phyloP scores from a whole-genome alignment of 2,797 vertebrate species.

The Phoxinus dragarum region DNA sequence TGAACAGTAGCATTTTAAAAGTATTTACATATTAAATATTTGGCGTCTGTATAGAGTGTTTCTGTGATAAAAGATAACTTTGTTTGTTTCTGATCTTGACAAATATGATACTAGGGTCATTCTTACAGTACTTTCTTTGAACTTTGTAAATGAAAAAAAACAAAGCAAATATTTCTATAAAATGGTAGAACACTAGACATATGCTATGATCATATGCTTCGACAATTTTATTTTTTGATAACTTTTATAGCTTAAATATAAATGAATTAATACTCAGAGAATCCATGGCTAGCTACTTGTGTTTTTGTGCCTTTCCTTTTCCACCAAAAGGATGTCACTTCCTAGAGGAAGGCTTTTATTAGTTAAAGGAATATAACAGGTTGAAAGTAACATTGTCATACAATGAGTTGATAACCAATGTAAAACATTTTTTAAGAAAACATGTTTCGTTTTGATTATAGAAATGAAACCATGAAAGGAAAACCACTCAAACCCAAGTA shows the following conservation, averaged over 20 bases:
- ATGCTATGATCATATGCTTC: not conserved
- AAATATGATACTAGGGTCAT: not conserved
- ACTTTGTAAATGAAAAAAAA: not conserved
- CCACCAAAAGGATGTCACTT: not conserved
- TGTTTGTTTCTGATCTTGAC: not conserved
- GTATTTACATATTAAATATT: slow-evolving; percentile 17
- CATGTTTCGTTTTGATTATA: not conserved
- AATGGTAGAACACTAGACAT: not conserved
- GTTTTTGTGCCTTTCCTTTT: not conserved
- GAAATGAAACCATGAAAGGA: not conserved
- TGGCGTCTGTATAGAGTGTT: not conserved
- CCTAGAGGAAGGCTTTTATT: not conserved
- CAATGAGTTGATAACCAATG: not conserved
- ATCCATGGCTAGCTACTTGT: not conserved
- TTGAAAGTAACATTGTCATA: not conserved
- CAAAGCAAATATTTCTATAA: not conserved
- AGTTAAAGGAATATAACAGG: not conserved
- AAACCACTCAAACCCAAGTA: no score
- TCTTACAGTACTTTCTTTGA: not conserved
- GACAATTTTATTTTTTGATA: not conserved
- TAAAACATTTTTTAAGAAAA: not conserved
- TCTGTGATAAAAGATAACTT: not conserved
- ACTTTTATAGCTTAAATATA: not conserved
- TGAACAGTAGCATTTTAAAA: not conserved
- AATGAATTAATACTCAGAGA: not conserved